Percentiles rank a stretch among this genome's conserved stretches.
phyloP scores from a whole-genome alignment of 2,113 vertebrate species.

The Macaca nemestrina region DNA sequence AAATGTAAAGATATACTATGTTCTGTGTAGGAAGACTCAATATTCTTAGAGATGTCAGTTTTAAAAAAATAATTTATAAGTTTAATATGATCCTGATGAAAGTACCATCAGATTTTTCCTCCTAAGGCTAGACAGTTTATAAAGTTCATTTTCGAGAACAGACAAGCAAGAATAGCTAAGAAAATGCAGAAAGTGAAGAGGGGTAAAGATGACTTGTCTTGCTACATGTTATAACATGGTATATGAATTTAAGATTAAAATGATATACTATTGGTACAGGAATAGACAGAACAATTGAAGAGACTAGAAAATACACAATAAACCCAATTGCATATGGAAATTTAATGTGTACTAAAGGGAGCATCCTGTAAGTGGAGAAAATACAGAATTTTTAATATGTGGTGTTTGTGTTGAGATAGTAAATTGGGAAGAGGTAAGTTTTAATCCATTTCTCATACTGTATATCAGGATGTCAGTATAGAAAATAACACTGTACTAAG shows the following conservation, averaged over 20 bases:
- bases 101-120: not conserved
- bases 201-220: not conserved
- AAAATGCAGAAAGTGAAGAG: not conserved
- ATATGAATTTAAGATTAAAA: not conserved
- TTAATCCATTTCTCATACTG: not conserved
- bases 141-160: not conserved
- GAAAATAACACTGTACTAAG: not conserved
- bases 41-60: not conserved
- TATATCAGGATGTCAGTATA: not conserved
- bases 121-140: not conserved
- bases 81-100: not conserved
- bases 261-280: not conserved
- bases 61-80: constrained; percentile 3
- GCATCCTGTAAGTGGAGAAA: not conserved
- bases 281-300: not conserved
- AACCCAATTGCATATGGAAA: not conserved
- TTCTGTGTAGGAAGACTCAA: not conserved
- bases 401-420: not conserved
- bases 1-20: not conserved
- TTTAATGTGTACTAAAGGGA: constrained; percentile 18
- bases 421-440: not conserved
- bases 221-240: not conserved
- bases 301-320: not conserved
- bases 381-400: not conserved
- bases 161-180: not conserved